Base-by-base conservation (phyloP, 2,888 invertebrate species). In the Dimorphilus gyrociliatus region DNA sequence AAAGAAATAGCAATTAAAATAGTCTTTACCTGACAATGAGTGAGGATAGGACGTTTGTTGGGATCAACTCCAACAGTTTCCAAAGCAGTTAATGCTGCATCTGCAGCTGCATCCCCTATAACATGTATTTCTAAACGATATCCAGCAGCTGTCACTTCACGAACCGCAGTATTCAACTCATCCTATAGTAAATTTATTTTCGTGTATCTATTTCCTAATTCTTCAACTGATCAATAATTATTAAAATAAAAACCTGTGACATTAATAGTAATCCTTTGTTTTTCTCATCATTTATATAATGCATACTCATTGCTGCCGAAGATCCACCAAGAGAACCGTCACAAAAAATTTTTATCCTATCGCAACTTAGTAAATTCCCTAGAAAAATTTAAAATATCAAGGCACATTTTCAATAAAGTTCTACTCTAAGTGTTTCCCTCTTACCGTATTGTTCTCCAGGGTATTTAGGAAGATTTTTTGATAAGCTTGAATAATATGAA, bases 21-120 rank as follows among this genome's bases (percentile, higher is more conserved):
- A n/a, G n/a, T n/a, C n/a, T n/a, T n/a, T n/a, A 42, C 42, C 37
- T 40, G 38, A 23, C 42, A 42, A 18, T 42, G 42, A 4, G 37
- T 34, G 13, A 42, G 26, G 8, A 42, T 35, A 12, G 42, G 40
- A 14, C 42, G 19, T 17, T 30, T 34, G 14, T 38, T 33, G 2
- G 33, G 36, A 14, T 31, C 16, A 5, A 42, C 36, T 6, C 30
- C 13, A 2, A 25, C 35, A 3, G 13, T 17, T 14, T 40, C 36
- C 16, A 42, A 14, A 1, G 36, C 36, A 7, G 24, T 27, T 5
- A 42, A 27, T 2, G 32, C 37, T 3, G 27, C 23, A 14, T 42
- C 40, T 2, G 38, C 39, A 3, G 36, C 38, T 3, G 32, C 27
- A 23, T 42, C 42, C 5, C 42, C 42, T 7, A 42, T 42, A 16